phyloP scores from a whole-genome alignment of 2,888 invertebrate species.

The Balanococcus diminutus region DNA sequence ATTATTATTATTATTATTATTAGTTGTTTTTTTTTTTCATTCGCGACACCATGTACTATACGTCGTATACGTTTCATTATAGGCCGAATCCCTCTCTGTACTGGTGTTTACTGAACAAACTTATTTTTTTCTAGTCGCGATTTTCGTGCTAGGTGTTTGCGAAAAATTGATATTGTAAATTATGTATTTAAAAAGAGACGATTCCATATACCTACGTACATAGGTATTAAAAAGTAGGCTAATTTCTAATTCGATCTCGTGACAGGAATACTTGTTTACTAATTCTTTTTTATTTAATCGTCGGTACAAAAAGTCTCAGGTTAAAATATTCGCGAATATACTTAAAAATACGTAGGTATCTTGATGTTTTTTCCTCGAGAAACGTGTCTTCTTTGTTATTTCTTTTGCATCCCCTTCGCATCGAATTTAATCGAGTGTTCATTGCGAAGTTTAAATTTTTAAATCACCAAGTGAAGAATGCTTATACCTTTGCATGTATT shows the following conservation, averaged over 20 bases:
- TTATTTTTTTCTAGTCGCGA: neutral
- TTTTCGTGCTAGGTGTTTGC: neutral
- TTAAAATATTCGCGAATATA: neutral
- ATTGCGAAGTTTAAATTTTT: neutral
- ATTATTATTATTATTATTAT: neutral
- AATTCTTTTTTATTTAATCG: no score
- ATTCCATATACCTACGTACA: no score
- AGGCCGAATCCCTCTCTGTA: neutral
- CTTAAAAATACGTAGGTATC: neutral
- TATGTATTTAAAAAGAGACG: no score
- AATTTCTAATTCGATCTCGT: neutral
- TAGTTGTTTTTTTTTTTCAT: neutral
- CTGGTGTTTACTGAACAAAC: neutral
- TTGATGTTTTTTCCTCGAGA: no score
- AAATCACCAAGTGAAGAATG: slow-evolving; percentile 2
- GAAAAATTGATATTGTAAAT: neutral
- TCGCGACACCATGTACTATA: neutral
- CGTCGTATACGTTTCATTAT: neutral
- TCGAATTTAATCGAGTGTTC: neutral
- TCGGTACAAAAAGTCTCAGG: neutral
- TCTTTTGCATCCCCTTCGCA: neutral
- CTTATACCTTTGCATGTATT: neutral
- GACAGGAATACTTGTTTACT: neutral
- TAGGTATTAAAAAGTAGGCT: neutral
- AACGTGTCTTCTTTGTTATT: neutral